Evolutionary conservation across 2,797 vertebrate species (phyloP), one percentile per base, ranked within the genome.

Genomic region (Megalops cyprinoides): DNA sequence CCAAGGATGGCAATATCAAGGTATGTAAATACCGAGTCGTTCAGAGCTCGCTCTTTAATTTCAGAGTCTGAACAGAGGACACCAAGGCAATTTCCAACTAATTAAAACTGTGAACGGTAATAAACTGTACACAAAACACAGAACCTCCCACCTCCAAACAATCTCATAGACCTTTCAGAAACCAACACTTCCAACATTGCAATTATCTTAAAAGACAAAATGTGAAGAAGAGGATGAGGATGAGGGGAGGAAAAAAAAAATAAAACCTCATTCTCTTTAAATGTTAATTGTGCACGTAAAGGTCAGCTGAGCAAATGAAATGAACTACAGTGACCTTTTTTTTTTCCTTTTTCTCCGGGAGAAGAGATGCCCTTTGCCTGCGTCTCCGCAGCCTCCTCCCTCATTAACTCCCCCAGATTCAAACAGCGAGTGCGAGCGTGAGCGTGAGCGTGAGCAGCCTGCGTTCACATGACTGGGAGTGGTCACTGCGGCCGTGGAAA

Each of bases 261-360:
- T 84, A 88, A 90, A 92, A 91, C 89, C 87, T 91, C 90, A 85
- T 93, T 95, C 94, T 91, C 89, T 93, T 93, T 92, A 96, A 96
- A 96, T 95, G 94, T 96, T 96, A 97, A 96, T 93, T 95, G 93
- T 93, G 92, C 87, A 90, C 84, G 87, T 94, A 94, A 96, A 96
- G 93, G 94, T 96, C 95, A 96, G 90, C 88, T 88, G 91, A 94
- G 90, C 92, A 93, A 95, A 94, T 93, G 91, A 92, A 94, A 89
- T 89, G 92, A 92, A 92, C 89, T 88, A 86, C 78, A 79, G 82
- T 83, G 82, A 88, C 92, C 92, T 92, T 87, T 83, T 79, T 84
- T n/a, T 77, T 71, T 69, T 82, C 37, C 23, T 39, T 51, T 77
- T 55, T 44, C 53, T 84, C 49, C 69, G n/a, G 81, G 81, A 87